Evolutionary conservation across 2,888 invertebrate genomes (phyloP), one percentile per base, ranked within the genome.

Genomic region (Platycnemis pennipes): DNA sequence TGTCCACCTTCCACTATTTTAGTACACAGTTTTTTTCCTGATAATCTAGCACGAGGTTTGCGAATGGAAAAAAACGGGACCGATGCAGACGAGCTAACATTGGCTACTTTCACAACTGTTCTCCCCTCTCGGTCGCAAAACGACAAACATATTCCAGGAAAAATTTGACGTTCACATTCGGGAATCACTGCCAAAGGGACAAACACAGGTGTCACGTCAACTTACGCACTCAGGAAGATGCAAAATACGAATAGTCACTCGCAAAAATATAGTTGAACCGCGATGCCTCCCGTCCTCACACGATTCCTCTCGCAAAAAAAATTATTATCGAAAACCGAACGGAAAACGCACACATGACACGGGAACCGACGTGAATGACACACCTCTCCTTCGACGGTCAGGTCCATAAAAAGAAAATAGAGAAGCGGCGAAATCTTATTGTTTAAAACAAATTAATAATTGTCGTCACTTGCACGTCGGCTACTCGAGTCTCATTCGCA

Each of bases 271-370:
- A 46, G 53, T 53, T 1, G 53, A 53, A 63, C 26, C 63, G 26
- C 63, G 63, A 63, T 63, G 63, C 63, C 63, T 63, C 26, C 63
- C 63, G 63, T 63, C 63, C 63, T 77, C 77, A 26, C 63, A 77
- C 31, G 11, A 2, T 0, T 13, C 13, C 4, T 11, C 16, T 37
- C 69, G 77, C 37, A 77, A 37, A 77, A 37, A 31, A 13, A 77
- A 37, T 77, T 37, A 16, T 4, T 3, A 56, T 19, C 22, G 26
- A 63, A 63, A 26, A 63, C 7, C 26, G 1, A 63, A 8, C 26
- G 26, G 26, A 26, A 63, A 26, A 49, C 8, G 5, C 63, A 63
- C 26, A 63, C 63, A 22, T 1, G 63, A 26, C 63, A 63, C 63
- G 63, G 63, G 2, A 63, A n/a, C 63, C 63, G 63, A 63, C 63